A percentile compares a stretch with the other conserved stretches of the same genome.
phyloP scores from a whole-genome alignment of 2,113 vertebrate species.

The Ptyas mucosa region DNA sequence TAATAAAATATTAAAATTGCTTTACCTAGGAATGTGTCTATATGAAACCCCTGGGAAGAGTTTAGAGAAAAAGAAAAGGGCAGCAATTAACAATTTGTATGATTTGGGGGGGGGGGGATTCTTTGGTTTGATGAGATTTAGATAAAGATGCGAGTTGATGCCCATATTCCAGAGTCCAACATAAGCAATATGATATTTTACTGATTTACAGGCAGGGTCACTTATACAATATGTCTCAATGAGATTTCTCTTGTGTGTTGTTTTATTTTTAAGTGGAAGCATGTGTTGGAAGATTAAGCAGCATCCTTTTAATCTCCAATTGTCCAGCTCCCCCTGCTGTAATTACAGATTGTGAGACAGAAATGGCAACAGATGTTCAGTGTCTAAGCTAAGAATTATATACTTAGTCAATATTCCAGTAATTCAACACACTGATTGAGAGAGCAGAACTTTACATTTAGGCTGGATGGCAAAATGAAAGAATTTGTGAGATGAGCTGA shows the following conservation, averaged over 20 bases:
- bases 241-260: slow-evolving; percentile 52
- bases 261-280: slow-evolving; percentile 67
- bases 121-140: slow-evolving; percentile 5
- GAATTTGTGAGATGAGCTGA: slow-evolving; percentile 25
- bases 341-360: slow-evolving; percentile 74
- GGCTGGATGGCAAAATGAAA: slow-evolving; percentile 42
- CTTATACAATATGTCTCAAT: slow-evolving; percentile 32
- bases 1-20: background rate
- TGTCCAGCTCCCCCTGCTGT: slow-evolving; percentile 74
- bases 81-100: background rate
- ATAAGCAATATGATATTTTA: slow-evolving; percentile 31
- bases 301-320: slow-evolving; percentile 73
- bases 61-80: background rate
- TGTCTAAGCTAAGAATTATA: slow-evolving; percentile 76
- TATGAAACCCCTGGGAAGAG: background rate
- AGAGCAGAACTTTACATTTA: slow-evolving; percentile 54
- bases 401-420: slow-evolving; percentile 71
- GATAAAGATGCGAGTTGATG: slow-evolving; percentile 1
- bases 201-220: slow-evolving; percentile 12
- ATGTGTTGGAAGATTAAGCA: slow-evolving; percentile 73
- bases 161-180: background rate
- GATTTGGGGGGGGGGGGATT: background rate
- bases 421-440: slow-evolving; percentile 57
- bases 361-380: slow-evolving; percentile 80
- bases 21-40: background rate